phyloP scores from a whole-genome alignment of 1,140 invertebrate genomes.

The Vollenhovia emeryi region DNA sequence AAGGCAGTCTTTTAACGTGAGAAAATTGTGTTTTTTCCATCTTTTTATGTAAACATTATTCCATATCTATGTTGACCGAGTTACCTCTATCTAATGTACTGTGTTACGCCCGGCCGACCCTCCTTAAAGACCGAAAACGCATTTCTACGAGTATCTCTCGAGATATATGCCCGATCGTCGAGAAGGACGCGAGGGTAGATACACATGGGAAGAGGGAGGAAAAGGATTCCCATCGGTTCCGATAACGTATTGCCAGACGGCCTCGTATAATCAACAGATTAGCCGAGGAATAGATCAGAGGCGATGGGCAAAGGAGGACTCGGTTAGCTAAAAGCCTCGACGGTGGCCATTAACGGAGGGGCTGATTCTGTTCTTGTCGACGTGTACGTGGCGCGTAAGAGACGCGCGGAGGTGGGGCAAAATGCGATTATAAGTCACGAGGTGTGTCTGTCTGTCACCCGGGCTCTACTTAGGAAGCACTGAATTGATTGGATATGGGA shows the following conservation, averaged over 20 bases:
- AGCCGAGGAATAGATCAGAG: conserved; percentile 84
- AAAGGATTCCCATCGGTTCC: conserved; percentile 74
- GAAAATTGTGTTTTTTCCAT: neutral
- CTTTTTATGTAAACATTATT: neutral
- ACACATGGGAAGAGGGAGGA: conserved; percentile 67
- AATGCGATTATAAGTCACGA: conserved; percentile 86
- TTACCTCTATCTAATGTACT: neutral
- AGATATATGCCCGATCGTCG: conserved; percentile 53
- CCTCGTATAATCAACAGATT: conserved; percentile 86
- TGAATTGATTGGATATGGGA: conserved; percentile 83
- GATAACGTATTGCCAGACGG: conserved; percentile 83
- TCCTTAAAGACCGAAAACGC: conserved; percentile 46
- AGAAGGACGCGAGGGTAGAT: conserved; percentile 67
- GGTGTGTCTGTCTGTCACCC: conserved; percentile 79
- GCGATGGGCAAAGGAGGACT: conserved; percentile 74
- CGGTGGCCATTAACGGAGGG: conserved; percentile 84
- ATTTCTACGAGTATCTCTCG: conserved; percentile 58
- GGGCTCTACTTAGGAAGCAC: conserved; percentile 27
- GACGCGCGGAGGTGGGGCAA: conserved; percentile 78
- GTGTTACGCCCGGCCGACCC: neutral
- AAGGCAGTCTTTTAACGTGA: neutral
- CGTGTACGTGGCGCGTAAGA: conserved; percentile 68
- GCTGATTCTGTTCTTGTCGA: conserved; percentile 78
- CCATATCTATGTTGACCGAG: neutral
- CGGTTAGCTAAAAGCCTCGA: conserved; percentile 85